Evolutionary conservation across 2,888 invertebrate species (phyloP).

Genomic region (Athalia circularis): DNA sequence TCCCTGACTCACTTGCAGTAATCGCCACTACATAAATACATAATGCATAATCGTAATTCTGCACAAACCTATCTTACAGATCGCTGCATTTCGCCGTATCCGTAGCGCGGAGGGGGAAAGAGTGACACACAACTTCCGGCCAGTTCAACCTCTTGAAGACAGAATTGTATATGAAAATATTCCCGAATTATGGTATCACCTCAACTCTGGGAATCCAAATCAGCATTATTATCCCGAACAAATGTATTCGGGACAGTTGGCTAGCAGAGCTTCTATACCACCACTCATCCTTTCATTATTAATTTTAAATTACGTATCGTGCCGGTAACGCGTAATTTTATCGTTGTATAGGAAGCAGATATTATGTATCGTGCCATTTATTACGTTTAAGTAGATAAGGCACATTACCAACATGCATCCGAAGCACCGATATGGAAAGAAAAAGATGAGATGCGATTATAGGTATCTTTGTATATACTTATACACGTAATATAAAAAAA

Average conservation of each 20-base stretch:
- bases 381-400: too few relatives aligned
- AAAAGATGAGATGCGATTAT: too few relatives aligned
- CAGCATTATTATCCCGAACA: constrained; percentile 13
- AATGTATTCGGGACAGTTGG: constrained; percentile 51
- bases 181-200: constrained; percentile 69
- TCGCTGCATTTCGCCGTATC: constrained; percentile 83
- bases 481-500: too few relatives aligned
- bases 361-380: constrained; percentile 18
- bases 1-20: too few relatives aligned
- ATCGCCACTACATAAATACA: neutral
- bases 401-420: too few relatives aligned
- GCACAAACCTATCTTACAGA: constrained; percentile 73
- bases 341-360: neutral
- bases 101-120: constrained; percentile 79
- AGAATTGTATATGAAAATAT: constrained; percentile 80
- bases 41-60: neutral
- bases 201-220: constrained; percentile 7
- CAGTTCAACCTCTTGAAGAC: constrained; percentile 86
- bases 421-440: too few relatives aligned
- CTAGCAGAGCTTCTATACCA: neutral
- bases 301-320: neutral
- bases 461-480: too few relatives aligned
- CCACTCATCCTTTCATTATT: constrained; percentile 5
- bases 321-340: neutral
- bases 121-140: constrained; percentile 88